Conservation (phyloP, 2,113 vertebrate species). For the Oryzias celebensis region DNA sequence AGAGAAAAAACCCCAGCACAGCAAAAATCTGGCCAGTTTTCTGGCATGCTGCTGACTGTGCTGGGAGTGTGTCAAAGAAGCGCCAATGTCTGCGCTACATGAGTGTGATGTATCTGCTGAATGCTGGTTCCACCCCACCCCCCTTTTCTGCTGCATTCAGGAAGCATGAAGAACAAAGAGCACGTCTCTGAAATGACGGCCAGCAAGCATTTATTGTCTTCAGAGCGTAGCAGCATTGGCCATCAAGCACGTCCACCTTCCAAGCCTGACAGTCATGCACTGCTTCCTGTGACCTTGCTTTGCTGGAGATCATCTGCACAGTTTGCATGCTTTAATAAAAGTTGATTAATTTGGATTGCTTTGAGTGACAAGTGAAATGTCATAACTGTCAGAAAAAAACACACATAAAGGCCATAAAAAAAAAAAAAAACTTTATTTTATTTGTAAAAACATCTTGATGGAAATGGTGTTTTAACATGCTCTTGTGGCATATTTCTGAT, state of each 20-base stretch:
- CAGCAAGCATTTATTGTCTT: constrained; percentile 33
- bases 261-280: constrained; percentile 28
- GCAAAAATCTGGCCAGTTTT: constrained; percentile 15
- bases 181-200: constrained; percentile 29
- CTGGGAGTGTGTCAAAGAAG: constrained; percentile 31
- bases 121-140: constrained; percentile 4
- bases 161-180: constrained; percentile 22
- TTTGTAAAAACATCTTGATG: too few relatives aligned
- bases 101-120: constrained; percentile 47
- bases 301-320: constrained; percentile 3
- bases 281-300: constrained; percentile 45
- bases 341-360: neutral
- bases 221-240: constrained; percentile 29
- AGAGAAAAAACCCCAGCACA: constrained; percentile 22
- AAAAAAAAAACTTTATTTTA: too few relatives aligned
- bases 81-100: constrained; percentile 20
- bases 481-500: too few relatives aligned
- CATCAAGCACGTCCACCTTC: constrained; percentile 37
- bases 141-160: constrained; percentile 20
- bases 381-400: neutral
- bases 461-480: too few relatives aligned
- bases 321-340: neutral
- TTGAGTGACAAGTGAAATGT: neutral
- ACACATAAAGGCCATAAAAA: too few relatives aligned
- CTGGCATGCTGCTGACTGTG: constrained; percentile 44